Base-by-base conservation (phyloP, 2,888 invertebrate genomes). In the Chrysolina oricalcia region DNA sequence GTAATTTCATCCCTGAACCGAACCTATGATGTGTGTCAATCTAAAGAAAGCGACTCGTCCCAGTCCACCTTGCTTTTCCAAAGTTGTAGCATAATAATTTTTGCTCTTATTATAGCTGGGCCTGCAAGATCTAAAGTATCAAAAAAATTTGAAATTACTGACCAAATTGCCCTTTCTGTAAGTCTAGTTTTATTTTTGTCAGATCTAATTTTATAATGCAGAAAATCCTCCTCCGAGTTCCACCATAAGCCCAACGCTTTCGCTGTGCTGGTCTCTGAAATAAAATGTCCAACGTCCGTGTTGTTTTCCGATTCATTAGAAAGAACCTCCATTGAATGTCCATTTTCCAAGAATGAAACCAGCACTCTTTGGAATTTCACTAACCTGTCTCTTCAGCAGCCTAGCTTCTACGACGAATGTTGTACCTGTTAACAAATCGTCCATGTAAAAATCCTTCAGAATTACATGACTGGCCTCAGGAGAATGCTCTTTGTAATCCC, bases 31-130 rank as follows among this genome's bases (percentile, higher is more conserved):
- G 66, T 59, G n/a, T 43, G 46, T 40, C 72, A n/a, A 8, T 64
- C 67, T 11, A n/a, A 10, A 17, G 73, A 59, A 27, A 74, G 19
- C 19, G 66, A n/a, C 19, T 76, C 69, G 48, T 76, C 73, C 76
- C 76, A 76, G 13, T 17, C 43, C 6, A 73, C 13, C 17, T 74
- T n/a, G n/a, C n/a, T n/a, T n/a, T n/a, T n/a, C n/a, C n/a, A n/a
- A n/a, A n/a, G n/a, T n/a, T n/a, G n/a, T 70, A 43, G 76, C 41
- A 76, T 17, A 46, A 76, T 70, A 13, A 73, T 9, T 65, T 76
- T 73, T 21, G 70, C 73, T 53, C n/a, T 70, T 6, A 76, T 59
- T 4, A 67, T 27, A 11, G n/a, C 23, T 11, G 76, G 72, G 5
- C 65, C 65, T n/a, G 74, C 3, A 21, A 76, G 23, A 13, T 73